Percentiles rank a stretch among this genome's conserved stretches.
Conservation (phyloP, 2,888 invertebrate genomes). For the Caenorhabditis sp. region DNA sequence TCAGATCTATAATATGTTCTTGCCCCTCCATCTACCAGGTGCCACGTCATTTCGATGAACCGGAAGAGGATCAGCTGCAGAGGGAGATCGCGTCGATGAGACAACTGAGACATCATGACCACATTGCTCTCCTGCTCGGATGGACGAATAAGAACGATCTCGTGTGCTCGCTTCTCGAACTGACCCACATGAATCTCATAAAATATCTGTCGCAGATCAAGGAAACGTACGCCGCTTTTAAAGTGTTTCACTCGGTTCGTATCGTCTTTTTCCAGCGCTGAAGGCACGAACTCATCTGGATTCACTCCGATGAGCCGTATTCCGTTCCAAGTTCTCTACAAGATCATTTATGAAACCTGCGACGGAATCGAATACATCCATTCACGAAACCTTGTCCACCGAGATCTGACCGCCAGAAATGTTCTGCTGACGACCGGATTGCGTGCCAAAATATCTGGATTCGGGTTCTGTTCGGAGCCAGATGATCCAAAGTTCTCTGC, state of each 20-base stretch:
- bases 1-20: no score
- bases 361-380: constrained; percentile 71
- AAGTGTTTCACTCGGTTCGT: no score
- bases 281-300: constrained; percentile 23
- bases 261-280: constrained; percentile 50
- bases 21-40: constrained; percentile 1
- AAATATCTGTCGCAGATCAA: constrained; percentile 69
- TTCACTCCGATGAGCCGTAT: constrained; percentile 40
- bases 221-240: no score
- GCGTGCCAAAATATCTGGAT: constrained; percentile 69
- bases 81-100: constrained; percentile 70
- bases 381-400: constrained; percentile 64
- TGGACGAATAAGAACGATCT: constrained; percentile 70
- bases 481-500: constrained; percentile 62
- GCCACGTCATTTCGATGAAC: constrained; percentile 67
- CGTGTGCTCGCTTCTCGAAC: constrained; percentile 67
- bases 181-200: constrained; percentile 70
- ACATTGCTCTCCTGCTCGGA: constrained; percentile 69
- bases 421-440: constrained; percentile 69
- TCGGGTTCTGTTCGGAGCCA: constrained; percentile 67
- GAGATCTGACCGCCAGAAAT: constrained; percentile 69
- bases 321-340: constrained; percentile 55
- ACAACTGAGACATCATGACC: constrained; percentile 65
- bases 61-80: constrained; percentile 69
- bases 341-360: constrained; percentile 66